phyloP scores from a whole-genome alignment of 2,113 vertebrate species.

The Phaethon lepturus region DNA sequence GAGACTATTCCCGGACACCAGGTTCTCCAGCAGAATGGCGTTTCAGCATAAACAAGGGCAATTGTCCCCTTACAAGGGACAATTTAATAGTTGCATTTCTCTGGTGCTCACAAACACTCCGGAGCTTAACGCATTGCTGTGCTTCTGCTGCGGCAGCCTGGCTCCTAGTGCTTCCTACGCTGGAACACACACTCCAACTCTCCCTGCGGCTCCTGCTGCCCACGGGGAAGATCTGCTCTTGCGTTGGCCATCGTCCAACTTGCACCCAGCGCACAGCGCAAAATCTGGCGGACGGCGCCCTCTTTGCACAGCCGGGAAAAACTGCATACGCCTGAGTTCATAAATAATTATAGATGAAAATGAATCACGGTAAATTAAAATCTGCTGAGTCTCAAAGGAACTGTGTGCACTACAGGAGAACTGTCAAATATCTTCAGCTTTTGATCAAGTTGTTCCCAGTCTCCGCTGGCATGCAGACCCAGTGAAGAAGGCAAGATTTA shows the following conservation, averaged over 20 bases:
- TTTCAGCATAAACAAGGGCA: neutral
- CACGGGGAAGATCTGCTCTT: rapidly evolving
- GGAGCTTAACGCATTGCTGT: rapidly evolving
- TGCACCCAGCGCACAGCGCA: rapidly evolving
- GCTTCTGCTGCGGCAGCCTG: neutral
- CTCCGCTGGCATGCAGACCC: rapidly evolving
- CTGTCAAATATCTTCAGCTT: neutral
- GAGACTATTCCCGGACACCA: neutral
- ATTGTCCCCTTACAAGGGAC: neutral
- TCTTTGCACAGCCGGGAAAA: neutral
- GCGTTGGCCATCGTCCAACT: rapidly evolving
- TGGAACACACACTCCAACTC: rapidly evolving
- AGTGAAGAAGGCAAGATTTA: neutral
- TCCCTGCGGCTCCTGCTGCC: rapidly evolving
- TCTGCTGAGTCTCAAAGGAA: neutral
- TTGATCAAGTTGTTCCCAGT: neutral
- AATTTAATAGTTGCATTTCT: neutral
- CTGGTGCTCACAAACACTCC: rapidly evolving
- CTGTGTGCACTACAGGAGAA: neutral
- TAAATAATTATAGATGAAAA: neutral
- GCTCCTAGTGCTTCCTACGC: rapidly evolving
- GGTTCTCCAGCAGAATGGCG: neutral
- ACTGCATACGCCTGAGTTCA: rapidly evolving
- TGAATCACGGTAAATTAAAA: neutral
- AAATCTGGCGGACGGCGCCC: neutral